A percentile compares a stretch with the other conserved stretches of the same genome.
Conservation (phyloP, 2,113 vertebrate species). For the Lethenteron camtschaticum region DNA sequence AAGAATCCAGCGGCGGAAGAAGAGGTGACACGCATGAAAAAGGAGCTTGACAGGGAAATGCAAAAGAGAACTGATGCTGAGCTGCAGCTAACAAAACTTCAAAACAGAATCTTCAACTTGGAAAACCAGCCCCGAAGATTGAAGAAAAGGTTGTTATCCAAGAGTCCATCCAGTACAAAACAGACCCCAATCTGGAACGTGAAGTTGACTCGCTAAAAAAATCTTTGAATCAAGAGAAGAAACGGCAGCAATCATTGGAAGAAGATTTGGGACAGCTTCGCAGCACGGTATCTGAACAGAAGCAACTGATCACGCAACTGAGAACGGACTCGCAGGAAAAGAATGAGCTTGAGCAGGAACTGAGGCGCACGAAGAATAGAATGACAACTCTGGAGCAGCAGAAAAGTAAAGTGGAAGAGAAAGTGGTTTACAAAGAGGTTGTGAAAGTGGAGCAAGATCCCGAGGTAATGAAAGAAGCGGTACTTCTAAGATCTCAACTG, state of each 20-base stretch:
- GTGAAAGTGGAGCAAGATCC: conserved; percentile 87
- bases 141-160: conserved; percentile 76
- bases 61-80: conserved; percentile 51
- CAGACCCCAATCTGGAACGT: conserved; percentile 52
- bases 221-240: conserved; percentile 55
- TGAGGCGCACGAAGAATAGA: conserved; percentile 47
- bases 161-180: conserved; percentile 86
- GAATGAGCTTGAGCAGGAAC: conserved; percentile 64
- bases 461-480: conserved; percentile 72
- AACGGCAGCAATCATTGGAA: conserved; percentile 42
- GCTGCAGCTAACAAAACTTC: conserved; percentile 40
- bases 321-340: conserved; percentile 55
- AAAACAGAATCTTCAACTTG: conserved; percentile 40
- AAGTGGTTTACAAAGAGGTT: conserved; percentile 74
- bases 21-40: conserved; percentile 30
- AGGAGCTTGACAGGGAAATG: conserved; percentile 57
- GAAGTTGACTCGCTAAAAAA: conserved; percentile 41
- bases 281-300: conserved; percentile 42
- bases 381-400: conserved; percentile 44
- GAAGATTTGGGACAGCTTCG: conserved; percentile 49
- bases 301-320: conserved; percentile 58
- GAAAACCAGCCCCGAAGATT: conserved; percentile 53
- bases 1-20: conserved; percentile 59
- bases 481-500: conserved; percentile 52
- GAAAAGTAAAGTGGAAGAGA: conserved; percentile 53